Evolutionary conservation across 2,797 vertebrate genomes (phyloP), one percentile per base, ranked within the genome.

Genomic region (Acanthurus tractus): DNA sequence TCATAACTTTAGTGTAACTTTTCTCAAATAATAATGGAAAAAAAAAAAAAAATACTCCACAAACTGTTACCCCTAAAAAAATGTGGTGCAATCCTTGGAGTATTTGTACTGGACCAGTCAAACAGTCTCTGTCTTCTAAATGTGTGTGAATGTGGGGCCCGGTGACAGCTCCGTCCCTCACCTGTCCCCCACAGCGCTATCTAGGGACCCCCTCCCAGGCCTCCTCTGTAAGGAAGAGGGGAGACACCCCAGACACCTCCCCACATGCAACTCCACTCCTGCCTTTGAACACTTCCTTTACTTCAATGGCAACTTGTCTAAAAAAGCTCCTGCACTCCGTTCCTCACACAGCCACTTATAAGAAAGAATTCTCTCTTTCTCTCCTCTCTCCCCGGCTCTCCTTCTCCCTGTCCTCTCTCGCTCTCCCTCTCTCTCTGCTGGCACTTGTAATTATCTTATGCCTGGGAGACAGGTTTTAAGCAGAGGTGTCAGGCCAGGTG

Each of bases 381-480:
- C 88, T 87, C 80, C 86, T 84, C 84, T 77, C 81, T 83, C 83
- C 29, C 78, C 66, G 46, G 59, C 86, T 89, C 84, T 89, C 84
- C 77, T 79, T 83, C 87, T 89, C 78, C 57, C 84, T 81, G 70
- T 82, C 82, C 78, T 69, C 79, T 84, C 86, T 83, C 89, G 85
- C 84, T 86, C 90, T 59, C 91, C 91, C 93, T 89, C 84, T 86
- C 90, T 62, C 91, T 91, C 93, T 90, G 92, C 94, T 94, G 96
- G 95, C 95, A 97, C 97, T 97, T 99, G 97, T 99, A 98, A 99
- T 99, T 98, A 99, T 98, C 97, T 99, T 97, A 97, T 99, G 98
- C 98, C 98, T 99, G 97, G 97, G 97, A 99, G 97, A 99, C 97
- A 99, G 96, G 96, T 99, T 99, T 98, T 99, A 99, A 99, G 97